These are phyloP conservation scores for Pseudopipra pipra DNA, from an alignment of 2,113 vertebrate genomes.

Conservation along the genomic window DNA sequence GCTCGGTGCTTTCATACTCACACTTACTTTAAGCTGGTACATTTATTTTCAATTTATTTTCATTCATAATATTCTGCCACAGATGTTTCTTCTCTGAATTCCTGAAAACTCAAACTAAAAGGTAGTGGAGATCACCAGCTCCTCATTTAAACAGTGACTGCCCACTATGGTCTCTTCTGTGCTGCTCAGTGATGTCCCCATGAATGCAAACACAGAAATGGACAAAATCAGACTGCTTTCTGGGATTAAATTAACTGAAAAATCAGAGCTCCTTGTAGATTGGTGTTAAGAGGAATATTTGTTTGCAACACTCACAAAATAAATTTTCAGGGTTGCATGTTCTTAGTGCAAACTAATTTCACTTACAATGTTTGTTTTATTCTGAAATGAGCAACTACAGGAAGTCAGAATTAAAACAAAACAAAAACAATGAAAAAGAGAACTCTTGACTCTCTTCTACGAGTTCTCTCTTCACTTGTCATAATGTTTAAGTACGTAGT, in stretches of 20 bases:
- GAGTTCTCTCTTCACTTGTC: constrained; percentile 20
- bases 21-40: not conserved
- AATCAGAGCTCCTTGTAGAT: not conserved
- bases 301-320: not conserved
- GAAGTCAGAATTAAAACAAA: constrained; percentile 17
- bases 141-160: not conserved
- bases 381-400: not conserved
- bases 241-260: not conserved
- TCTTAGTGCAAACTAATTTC: not conserved
- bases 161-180: not conserved
- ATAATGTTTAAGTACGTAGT: constrained; percentile 31
- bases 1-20: not conserved
- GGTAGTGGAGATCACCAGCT: not conserved
- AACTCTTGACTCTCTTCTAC: not conserved
- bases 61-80: not conserved
- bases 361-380: not conserved
- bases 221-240: not conserved
- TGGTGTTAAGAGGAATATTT: not conserved
- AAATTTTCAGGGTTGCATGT: not conserved
- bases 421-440: not conserved
- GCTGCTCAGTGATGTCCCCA: not conserved
- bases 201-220: not conserved
- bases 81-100: not conserved
- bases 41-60: not conserved
- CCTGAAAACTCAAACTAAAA: not conserved